Conservation (phyloP, 2,888 invertebrate genomes). For the Thelaira solivaga region DNA sequence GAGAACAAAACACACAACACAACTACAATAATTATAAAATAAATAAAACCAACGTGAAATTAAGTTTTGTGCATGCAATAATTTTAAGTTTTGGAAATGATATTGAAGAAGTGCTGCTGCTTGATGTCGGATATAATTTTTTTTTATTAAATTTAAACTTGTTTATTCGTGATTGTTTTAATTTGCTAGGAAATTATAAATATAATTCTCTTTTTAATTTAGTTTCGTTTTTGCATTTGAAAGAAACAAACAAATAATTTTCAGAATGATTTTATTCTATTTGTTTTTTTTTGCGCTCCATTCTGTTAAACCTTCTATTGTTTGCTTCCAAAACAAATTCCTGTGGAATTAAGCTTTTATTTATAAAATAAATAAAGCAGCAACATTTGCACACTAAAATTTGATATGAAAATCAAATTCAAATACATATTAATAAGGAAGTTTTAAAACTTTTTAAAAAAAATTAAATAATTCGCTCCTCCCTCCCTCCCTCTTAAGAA, state of each 20-base stretch:
- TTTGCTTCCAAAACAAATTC: no score
- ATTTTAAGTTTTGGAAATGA: conserved; percentile 17
- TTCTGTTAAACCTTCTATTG: no score
- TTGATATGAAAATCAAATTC: conserved; percentile 2
- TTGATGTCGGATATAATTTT: no score
- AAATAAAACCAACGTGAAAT: neutral
- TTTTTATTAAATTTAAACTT: neutral
- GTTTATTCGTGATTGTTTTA: no score
- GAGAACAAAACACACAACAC: conserved; percentile 7
- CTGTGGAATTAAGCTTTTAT: conserved; percentile 60
- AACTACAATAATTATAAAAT: neutral
- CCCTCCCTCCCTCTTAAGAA: conserved; percentile 33
- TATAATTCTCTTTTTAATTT: no score
- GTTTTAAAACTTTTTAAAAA: conserved; percentile 12
- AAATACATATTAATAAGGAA: conserved; percentile 26
- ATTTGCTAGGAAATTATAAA: no score
- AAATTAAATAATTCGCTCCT: conserved; percentile 1
- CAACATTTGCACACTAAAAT: conserved; percentile 11
- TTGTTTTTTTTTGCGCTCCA: no score
- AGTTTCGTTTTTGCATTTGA: no score
- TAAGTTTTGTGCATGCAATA: conserved; percentile 36
- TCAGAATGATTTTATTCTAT: no score
- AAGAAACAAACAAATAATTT: no score
- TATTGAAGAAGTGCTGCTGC: neutral
- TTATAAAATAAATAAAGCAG: conserved; percentile 18